Percentiles rank a stretch among this genome's conserved stretches.
These are phyloP conservation scores for Rhodinocichla rosea DNA, from an alignment of 2,113 vertebrate genomes.

Conservation along the genomic window DNA sequence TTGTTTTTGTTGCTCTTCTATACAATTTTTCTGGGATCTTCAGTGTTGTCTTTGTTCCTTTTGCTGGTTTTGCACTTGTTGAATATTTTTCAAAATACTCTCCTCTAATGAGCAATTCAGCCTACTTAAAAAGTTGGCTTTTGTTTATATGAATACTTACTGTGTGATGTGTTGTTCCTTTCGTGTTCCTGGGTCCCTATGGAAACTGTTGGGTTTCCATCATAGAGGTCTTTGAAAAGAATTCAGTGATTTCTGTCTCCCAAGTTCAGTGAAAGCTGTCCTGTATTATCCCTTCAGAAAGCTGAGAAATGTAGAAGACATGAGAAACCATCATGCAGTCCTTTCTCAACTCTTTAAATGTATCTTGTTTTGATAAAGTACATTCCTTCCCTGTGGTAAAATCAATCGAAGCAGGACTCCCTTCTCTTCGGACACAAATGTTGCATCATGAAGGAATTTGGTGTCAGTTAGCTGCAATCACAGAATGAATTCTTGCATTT, in stretches of 20 bases:
- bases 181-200: background rate
- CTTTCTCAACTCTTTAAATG: background rate
- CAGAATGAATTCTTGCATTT: background rate
- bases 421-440: background rate
- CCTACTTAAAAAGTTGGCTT: background rate
- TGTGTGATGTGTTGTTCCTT: background rate
- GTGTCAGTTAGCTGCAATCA: background rate
- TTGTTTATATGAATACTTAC: background rate
- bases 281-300: background rate
- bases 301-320: background rate
- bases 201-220: background rate
- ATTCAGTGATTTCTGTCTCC: background rate
- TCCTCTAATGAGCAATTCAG: background rate
- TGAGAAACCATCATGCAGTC: background rate
- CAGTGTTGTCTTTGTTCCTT: background rate
- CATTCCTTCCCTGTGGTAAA: background rate
- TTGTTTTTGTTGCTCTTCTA: background rate
- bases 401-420: background rate
- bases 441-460: background rate
- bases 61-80: background rate
- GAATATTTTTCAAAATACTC: background rate
- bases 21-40: background rate
- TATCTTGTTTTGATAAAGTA: background rate
- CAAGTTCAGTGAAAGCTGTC: background rate
- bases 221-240: background rate